Percentiles rank a stretch among this genome's conserved stretches.
These are phyloP conservation scores for Semibalanus balanoides DNA, from an alignment of 1,140 invertebrate species.

Conservation along the genomic window DNA sequence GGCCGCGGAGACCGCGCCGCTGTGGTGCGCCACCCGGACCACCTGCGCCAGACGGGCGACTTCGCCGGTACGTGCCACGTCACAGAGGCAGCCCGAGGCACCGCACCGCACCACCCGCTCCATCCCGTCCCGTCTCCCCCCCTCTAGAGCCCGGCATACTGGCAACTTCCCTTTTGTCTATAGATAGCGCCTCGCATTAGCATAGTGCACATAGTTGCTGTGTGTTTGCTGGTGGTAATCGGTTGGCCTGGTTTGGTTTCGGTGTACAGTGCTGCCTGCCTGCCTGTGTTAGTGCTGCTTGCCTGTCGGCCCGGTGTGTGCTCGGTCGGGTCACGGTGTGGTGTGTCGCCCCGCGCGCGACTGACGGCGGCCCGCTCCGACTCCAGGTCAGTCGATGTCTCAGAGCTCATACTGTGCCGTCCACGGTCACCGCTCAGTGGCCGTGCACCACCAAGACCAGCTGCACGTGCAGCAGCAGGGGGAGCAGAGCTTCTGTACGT, in stretches of 20 bases:
- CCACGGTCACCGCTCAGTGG: neutral
- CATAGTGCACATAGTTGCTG: too few species aligned
- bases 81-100: too few species aligned
- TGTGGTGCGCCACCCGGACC: constrained; percentile 37
- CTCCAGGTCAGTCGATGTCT: neutral
- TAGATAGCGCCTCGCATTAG: too few species aligned
- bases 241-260: neutral
- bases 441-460: neutral
- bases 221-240: too few species aligned
- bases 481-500: constrained; percentile 35
- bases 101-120: constrained; percentile 22
- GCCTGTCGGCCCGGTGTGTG: neutral
- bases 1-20: constrained; percentile 29
- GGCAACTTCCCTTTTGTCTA: too few species aligned
- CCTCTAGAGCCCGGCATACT: too few species aligned
- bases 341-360: neutral
- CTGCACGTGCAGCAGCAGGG: neutral
- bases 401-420: neutral
- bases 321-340: neutral
- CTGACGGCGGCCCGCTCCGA: neutral
- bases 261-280: neutral
- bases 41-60: constrained; percentile 36
- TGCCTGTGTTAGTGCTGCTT: neutral
- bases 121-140: too few species aligned
- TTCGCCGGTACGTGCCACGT: constrained; percentile 28